Percentiles rank a stretch among this genome's conserved stretches.
These are phyloP conservation scores for Gavia stellata DNA, from an alignment of 2,113 vertebrate species.

Conservation along the genomic window DNA sequence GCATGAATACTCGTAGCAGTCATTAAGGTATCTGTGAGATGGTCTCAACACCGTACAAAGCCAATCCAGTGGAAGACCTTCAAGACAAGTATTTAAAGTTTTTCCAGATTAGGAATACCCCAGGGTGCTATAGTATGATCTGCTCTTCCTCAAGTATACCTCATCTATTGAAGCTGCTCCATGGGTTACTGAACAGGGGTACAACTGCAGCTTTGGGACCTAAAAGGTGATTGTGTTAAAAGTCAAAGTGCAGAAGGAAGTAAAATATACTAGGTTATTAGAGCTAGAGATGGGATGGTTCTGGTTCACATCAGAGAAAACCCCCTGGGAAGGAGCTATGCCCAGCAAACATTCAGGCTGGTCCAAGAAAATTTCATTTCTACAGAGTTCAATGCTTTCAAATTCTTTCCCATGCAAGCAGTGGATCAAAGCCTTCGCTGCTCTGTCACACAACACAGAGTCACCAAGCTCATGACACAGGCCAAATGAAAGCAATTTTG, in stretches of 20 bases:
- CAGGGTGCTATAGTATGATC: neutral
- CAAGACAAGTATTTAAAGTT: neutral
- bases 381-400: conserved; percentile 18
- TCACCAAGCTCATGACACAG: neutral
- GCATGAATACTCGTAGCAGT: neutral
- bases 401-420: conserved; percentile 52
- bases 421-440: conserved; percentile 32
- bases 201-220: neutral
- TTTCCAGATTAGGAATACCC: neutral
- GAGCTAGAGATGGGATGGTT: neutral
- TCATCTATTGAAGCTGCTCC: neutral
- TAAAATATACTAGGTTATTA: conserved; percentile 3
- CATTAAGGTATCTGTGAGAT: neutral
- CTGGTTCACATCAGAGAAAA: conserved; percentile 55
- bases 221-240: conserved; percentile 26
- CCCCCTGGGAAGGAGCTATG: neutral
- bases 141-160: neutral
- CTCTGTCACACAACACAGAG: neutral
- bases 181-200: neutral
- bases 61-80: neutral
- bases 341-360: conserved; percentile 34
- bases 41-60: neutral
- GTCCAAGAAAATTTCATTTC: conserved; percentile 50
- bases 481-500: conserved; percentile 5
- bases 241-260: neutral